Conservation (phyloP, 2,888 invertebrate species). For the Pachycephus smyrnensis region DNA sequence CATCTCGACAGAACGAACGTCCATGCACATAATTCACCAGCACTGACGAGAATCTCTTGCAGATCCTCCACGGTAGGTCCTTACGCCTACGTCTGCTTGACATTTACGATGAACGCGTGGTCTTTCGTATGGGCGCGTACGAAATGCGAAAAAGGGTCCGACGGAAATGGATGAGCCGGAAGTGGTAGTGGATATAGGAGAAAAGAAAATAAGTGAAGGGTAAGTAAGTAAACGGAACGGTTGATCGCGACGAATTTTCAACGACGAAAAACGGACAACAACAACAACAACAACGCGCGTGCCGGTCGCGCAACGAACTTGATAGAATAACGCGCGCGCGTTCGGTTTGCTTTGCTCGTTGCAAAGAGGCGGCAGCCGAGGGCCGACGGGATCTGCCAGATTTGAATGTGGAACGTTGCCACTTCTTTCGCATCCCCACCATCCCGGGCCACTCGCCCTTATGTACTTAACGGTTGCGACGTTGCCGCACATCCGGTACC, state of each 20-base stretch:
- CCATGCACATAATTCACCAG: conserved; percentile 64
- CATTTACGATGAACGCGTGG: conserved; percentile 49
- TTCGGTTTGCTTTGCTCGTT: conserved; percentile 9
- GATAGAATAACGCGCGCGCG: neutral
- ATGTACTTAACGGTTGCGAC: conserved; percentile 63
- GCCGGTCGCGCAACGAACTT: neutral
- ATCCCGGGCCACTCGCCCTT: conserved; percentile 37
- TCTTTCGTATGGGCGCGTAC: neutral
- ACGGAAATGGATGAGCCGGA: neutral
- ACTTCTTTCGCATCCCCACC: conserved; percentile 51
- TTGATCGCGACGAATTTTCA: neutral
- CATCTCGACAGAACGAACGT: conserved; percentile 63
- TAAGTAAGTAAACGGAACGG: neutral
- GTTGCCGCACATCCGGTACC: conserved; percentile 64
- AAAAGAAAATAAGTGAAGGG: neutral
- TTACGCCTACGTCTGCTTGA: conserved; percentile 49
- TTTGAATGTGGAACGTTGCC: conserved; percentile 65
- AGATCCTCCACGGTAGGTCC: conserved; percentile 32
- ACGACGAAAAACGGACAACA: neutral
- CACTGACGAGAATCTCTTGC: conserved; percentile 37
- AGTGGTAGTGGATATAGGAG: too few relatives aligned
- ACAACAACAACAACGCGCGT: neutral
- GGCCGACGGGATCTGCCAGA: conserved; percentile 55
- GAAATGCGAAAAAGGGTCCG: neutral
- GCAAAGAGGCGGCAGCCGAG: conserved; percentile 24